phyloP scores from a whole-genome alignment of 2,888 invertebrate species.

The Caenorhabditis wallacei region DNA sequence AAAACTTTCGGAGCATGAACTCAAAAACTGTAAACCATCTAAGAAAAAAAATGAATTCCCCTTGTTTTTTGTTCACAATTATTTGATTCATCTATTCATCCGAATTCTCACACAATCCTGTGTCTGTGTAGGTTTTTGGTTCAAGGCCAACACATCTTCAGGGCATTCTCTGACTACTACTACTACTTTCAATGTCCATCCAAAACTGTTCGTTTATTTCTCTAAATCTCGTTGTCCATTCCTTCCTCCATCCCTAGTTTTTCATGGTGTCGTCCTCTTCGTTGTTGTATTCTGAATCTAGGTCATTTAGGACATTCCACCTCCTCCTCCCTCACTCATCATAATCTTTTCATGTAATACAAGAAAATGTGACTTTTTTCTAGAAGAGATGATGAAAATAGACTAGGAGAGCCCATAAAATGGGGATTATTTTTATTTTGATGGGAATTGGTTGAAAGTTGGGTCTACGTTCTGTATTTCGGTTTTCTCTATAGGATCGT shows the following conservation, averaged over 20 bases:
- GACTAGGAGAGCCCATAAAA: constrained; percentile 11
- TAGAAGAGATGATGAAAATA: not conserved
- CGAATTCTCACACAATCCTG: constrained; percentile 4
- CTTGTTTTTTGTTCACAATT: not conserved
- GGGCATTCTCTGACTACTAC: constrained; percentile 55
- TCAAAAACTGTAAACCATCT: too few relatives aligned
- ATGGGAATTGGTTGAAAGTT: not conserved
- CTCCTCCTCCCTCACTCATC: constrained; percentile 17
- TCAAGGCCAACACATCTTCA: constrained; percentile 46
- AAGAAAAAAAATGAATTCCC: too few relatives aligned
- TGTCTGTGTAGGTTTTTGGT: constrained; percentile 56
- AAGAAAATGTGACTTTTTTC: constrained; percentile 35
- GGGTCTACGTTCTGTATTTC: too few relatives aligned
- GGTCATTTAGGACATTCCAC: constrained; percentile 54
- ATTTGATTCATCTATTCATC: not conserved
- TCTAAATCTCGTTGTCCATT: constrained; percentile 8
- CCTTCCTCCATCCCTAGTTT: not conserved
- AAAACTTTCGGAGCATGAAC: too few relatives aligned
- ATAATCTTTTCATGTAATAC: constrained; percentile 42
- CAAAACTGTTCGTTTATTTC: constrained; percentile 9
- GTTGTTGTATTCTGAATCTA: constrained; percentile 42
- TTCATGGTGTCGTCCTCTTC: not conserved
- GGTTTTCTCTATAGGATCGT: too few relatives aligned
- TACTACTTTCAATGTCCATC: constrained; percentile 24
- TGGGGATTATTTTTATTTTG: constrained; percentile 5